Conservation (phyloP, 2,113 vertebrate genomes). For the Oncorhynchus tshawytscha region DNA sequence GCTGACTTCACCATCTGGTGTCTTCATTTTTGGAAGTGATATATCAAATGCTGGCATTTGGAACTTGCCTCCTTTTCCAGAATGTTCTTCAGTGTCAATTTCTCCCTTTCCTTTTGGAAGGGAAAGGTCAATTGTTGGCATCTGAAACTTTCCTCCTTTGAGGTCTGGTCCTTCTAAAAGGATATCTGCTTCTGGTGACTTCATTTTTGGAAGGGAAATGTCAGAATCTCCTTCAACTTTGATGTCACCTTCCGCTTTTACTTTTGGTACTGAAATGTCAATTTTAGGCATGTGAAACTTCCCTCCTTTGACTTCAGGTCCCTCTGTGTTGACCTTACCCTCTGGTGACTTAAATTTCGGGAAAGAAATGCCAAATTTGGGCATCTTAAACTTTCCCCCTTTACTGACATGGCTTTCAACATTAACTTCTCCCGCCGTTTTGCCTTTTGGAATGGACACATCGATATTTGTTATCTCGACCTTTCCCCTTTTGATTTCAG, state of each 20-base stretch:
- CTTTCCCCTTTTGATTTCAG: conserved; percentile 38
- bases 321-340: background rate
- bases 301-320: background rate
- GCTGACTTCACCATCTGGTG: conserved; percentile 9
- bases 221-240: conserved; percentile 31
- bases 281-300: conserved; percentile 45
- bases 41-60: conserved; percentile 42
- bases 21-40: conserved; percentile 48
- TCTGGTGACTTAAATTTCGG: conserved; percentile 50
- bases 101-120: background rate
- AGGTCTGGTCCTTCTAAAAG: conserved; percentile 16
- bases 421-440: conserved; percentile 11
- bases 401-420: conserved; percentile 12
- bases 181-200: conserved; percentile 17
- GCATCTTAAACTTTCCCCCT: conserved; percentile 60
- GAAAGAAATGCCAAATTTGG: conserved; percentile 60
- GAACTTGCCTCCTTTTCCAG: too few relatives aligned
- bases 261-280: conserved; percentile 48
- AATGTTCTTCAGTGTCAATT: conserved; percentile 19
- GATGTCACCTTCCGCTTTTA: conserved; percentile 35
- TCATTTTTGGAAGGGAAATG: conserved; percentile 39
- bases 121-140: conserved; percentile 12
- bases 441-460: conserved; percentile 48
- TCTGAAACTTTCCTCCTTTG: background rate
- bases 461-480: conserved; percentile 45